These are phyloP conservation scores for Zaprionus obscuricornis DNA, from an alignment of 2,888 invertebrate species.

Conservation along the genomic window DNA sequence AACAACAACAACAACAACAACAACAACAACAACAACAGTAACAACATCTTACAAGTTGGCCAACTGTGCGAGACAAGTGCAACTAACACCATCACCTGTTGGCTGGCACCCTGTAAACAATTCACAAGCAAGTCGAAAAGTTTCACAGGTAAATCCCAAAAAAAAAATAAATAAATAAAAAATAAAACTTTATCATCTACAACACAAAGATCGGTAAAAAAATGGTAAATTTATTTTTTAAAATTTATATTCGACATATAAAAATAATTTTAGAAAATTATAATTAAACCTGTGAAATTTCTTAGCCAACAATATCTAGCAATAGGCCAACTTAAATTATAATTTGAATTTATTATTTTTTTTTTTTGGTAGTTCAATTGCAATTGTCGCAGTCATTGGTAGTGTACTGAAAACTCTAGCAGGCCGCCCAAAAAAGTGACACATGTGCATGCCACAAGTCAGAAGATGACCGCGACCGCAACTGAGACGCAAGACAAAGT, in stretches of 20 bases:
- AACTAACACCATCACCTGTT: constrained; percentile 50
- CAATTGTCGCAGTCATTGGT: background rate
- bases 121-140: constrained; percentile 9
- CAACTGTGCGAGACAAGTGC: constrained; percentile 65
- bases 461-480: constrained; percentile 71
- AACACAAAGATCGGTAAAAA: constrained; percentile 15
- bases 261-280: too few relatives aligned
- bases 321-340: too few relatives aligned
- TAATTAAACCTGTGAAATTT: too few relatives aligned
- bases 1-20: constrained; percentile 3
- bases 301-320: too few relatives aligned
- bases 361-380: too few relatives aligned
- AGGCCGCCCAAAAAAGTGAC: constrained; percentile 9
- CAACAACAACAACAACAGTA: constrained; percentile 28
- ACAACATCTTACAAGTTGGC: constrained; percentile 56
- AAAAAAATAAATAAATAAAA: too few relatives aligned
- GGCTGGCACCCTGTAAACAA: constrained; percentile 38
- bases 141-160: constrained; percentile 36
- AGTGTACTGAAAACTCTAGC: constrained; percentile 13
- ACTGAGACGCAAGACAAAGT: constrained; percentile 33
- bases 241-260: too few relatives aligned
- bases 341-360: too few relatives aligned
- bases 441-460: constrained; percentile 62
- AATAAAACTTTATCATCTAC: too few relatives aligned
- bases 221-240: too few relatives aligned